These are phyloP conservation scores for Labroides dimidiatus DNA, from an alignment of 2,797 vertebrate species.

Conservation along the genomic window DNA sequence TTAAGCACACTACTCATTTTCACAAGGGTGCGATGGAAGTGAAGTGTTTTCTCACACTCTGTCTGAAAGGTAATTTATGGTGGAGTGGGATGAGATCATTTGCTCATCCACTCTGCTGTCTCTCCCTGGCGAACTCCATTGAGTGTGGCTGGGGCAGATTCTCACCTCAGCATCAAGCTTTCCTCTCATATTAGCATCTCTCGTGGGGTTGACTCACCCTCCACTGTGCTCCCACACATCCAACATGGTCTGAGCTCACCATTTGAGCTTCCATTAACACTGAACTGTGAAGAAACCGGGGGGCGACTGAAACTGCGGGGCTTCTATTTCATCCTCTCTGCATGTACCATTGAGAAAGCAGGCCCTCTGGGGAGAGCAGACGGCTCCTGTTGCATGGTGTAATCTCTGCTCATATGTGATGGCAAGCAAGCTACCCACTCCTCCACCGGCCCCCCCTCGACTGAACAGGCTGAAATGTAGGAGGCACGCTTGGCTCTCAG, in stretches of 20 bases:
- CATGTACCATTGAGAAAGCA: conserved; percentile 53
- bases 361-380: conserved; percentile 62
- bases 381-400: conserved; percentile 61
- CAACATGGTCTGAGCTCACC: conserved; percentile 48
- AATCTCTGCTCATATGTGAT: conserved; percentile 65
- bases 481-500: conserved; percentile 60
- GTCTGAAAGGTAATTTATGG: conserved; percentile 21
- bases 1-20: conserved; percentile 1
- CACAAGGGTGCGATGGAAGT: neutral
- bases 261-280: conserved; percentile 67
- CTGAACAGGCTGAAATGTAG: conserved; percentile 61
- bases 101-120: conserved; percentile 20
- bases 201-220: conserved; percentile 49
- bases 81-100: conserved; percentile 24
- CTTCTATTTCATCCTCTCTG: conserved; percentile 68
- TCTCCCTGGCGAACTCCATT: conserved; percentile 10
- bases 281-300: conserved; percentile 46
- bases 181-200: conserved; percentile 28
- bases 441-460: conserved; percentile 1
- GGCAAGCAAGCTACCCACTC: conserved; percentile 51
- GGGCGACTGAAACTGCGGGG: conserved; percentile 49
- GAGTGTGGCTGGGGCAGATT: conserved; percentile 32
- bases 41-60: conserved; percentile 30
- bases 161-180: conserved; percentile 23
- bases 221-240: conserved; percentile 37